Conservation (phyloP, 2,888 invertebrate genomes). For the Pandemis corylana region DNA sequence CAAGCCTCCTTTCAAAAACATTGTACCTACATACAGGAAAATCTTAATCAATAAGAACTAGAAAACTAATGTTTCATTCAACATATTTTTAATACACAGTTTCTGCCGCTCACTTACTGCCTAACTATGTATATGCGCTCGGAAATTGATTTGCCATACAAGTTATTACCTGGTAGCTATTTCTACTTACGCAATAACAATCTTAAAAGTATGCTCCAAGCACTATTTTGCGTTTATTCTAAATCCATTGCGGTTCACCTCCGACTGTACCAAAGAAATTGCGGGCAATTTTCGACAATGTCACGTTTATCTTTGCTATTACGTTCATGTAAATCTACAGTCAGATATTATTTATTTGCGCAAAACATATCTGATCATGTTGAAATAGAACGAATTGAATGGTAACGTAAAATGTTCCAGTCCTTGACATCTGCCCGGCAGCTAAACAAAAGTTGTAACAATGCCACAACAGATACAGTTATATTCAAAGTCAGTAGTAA, state of each 20-base stretch:
- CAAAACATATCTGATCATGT: slow-evolving; percentile 7
- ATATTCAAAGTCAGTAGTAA: neutral
- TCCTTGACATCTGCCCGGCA: neutral
- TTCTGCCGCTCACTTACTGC: neutral
- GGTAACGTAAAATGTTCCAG: neutral
- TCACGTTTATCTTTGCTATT: slow-evolving; percentile 18
- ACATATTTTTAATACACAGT: neutral
- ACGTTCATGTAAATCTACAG: neutral
- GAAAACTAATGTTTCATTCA: too few species aligned
- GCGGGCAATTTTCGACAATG: slow-evolving; percentile 13
- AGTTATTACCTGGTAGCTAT: slow-evolving; percentile 1
- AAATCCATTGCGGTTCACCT: slow-evolving; percentile 26
- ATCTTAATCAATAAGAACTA: too few species aligned
- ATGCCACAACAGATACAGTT: neutral
- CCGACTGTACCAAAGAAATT: slow-evolving; percentile 18
- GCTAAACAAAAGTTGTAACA: neutral
- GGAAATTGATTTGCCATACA: neutral
- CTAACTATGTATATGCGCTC: neutral
- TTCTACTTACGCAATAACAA: neutral
- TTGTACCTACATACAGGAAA: too few species aligned
- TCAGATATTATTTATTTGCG: slow-evolving; percentile 11
- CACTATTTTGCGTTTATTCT: neutral
- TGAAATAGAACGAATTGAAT: neutral
- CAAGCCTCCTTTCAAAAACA: too few species aligned
- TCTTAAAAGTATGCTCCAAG: neutral